These are phyloP conservation scores for Habrosyne pyritoides DNA, from an alignment of 2,888 invertebrate genomes.

Conservation along the genomic window DNA sequence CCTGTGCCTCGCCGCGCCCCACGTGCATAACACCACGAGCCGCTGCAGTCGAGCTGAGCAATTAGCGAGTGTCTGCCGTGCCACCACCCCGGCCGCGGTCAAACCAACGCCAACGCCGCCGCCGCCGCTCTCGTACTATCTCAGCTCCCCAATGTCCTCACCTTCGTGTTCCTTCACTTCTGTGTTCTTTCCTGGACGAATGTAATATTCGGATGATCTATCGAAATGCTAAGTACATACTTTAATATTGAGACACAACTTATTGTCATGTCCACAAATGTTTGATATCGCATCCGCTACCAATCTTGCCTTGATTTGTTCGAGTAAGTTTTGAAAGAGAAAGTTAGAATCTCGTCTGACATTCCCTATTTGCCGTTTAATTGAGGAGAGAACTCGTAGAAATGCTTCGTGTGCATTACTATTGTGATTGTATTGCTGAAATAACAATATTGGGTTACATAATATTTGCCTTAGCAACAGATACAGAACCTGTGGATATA, in stretches of 20 bases:
- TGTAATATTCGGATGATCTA: neutral
- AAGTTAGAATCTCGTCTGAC: neutral
- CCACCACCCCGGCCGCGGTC: conserved; percentile 27
- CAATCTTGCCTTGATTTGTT: conserved; percentile 14
- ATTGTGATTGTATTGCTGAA: neutral
- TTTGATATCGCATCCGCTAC: conserved; percentile 18
- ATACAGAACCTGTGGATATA: conserved; percentile 6
- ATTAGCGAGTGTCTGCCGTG: conserved; percentile 39
- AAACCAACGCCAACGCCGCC: conserved; percentile 10
- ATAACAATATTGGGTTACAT: conserved; percentile 18
- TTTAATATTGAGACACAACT: too few species aligned
- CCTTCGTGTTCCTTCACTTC: too few species aligned
- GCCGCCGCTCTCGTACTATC: neutral
- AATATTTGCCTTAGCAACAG: conserved; percentile 23
- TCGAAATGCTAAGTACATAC: neutral
- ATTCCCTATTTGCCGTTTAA: neutral
- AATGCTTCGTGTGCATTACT: neutral
- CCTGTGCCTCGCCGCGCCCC: conserved; percentile 67
- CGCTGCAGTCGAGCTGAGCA: conserved; percentile 50
- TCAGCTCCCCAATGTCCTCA: neutral
- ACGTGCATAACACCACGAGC: conserved; percentile 63
- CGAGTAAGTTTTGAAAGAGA: conserved; percentile 3
- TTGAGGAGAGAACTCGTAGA: neutral
- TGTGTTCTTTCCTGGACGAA: neutral
- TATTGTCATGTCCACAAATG: too few species aligned